Base-by-base conservation (phyloP, 2,797 vertebrate genomes). In the Phaenicophaeus curvirostris region DNA sequence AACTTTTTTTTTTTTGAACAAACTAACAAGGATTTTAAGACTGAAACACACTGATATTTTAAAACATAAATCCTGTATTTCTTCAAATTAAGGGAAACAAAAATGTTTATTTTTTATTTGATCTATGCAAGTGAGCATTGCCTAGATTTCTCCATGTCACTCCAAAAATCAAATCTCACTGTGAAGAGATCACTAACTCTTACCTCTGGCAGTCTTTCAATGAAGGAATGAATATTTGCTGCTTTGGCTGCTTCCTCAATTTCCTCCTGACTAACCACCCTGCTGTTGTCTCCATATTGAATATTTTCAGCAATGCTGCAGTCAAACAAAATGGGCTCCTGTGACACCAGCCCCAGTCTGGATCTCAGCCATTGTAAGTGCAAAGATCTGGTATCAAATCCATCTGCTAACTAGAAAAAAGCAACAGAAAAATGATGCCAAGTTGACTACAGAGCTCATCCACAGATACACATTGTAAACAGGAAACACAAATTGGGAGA, bases 251-350 rank as follows among this genome's bases (percentile, higher is more conserved):
- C 97, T 58, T 89, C 96, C 95, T 98, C 97, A 86, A 97, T 72
- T 92, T 98, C 98, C 37, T 97, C 91, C 82, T 98, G 97, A 73
- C 94, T 97, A 87, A 98, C 94, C 35, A 90, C 63, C 37, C 97
- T 97, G 61, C 94, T 94, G 87, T 97, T 97, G 96, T 98, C 96
- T 63, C 97, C 98, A 44, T 98, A 98, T 25, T 79, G 94, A 91
- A 98, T 98, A 86, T 98, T 98, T 96, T 98, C 98, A 62, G 96
- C 85, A 73, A 98, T 98, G 87, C 95, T 98, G 87, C 97, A 97
- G 95, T 98, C 97, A 95, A 98, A 98, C 41, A 98, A 95, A 87
- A 97, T 91, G 25, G 98, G 98, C 73, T 98, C 98, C 95, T 98
- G 98, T 58, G 98, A 98, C 74, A 98, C 97, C 62, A 98, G 94